These are phyloP conservation scores for Trematocara macrostoma DNA, from an alignment of 2,113 vertebrate genomes.

Conservation along the genomic window DNA sequence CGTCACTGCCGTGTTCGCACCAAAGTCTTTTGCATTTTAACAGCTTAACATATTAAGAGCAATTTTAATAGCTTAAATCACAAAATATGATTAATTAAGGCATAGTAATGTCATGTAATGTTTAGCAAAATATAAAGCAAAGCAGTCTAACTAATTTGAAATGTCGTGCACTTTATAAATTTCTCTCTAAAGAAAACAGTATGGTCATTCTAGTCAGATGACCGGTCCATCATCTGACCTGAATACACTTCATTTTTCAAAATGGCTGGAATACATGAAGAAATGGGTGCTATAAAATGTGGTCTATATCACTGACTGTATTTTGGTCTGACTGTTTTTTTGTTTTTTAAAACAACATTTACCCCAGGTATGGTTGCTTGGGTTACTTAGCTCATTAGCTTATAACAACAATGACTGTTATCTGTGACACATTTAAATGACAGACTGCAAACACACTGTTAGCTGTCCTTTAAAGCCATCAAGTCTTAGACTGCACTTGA, in stretches of 20 bases:
- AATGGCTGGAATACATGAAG: conserved; percentile 13
- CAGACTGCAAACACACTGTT: not conserved
- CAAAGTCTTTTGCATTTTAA: not conserved
- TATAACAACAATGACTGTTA: not conserved
- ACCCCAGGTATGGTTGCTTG: conserved; percentile 22
- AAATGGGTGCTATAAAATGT: not conserved
- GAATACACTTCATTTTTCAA: not conserved
- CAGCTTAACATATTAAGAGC: not conserved
- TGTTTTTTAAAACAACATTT: not conserved
- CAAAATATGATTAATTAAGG: not conserved
- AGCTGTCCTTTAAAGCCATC: not conserved
- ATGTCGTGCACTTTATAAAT: not conserved
- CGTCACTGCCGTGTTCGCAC: not conserved
- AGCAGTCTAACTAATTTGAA: not conserved
- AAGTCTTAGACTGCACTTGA: not conserved
- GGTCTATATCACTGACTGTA: not conserved
- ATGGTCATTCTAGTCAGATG: not conserved
- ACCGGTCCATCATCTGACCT: not conserved
- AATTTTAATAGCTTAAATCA: not conserved
- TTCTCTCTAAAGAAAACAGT: not conserved
- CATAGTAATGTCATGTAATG: not conserved
- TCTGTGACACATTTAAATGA: conserved; percentile 1
- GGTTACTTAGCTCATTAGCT: conserved; percentile 23
- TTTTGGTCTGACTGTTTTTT: not conserved
- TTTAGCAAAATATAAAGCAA: not conserved